Conservation (phyloP, 2,797 vertebrate species). For the Enoplosus armatus region DNA sequence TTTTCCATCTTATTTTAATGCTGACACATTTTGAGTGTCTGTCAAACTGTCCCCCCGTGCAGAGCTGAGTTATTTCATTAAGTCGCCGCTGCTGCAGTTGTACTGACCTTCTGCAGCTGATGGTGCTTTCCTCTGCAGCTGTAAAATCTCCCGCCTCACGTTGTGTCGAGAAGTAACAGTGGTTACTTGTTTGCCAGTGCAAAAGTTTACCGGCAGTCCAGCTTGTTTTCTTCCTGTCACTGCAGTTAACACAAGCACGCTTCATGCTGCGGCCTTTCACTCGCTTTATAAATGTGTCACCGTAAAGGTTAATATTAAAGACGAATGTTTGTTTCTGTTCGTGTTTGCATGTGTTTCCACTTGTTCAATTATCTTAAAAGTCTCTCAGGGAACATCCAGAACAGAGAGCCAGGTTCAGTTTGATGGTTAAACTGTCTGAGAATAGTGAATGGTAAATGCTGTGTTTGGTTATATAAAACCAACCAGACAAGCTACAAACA, state of each 20-base stretch:
- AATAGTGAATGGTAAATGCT: too few species aligned
- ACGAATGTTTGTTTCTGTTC: conserved; percentile 25
- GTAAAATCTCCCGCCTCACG: fast-evolving
- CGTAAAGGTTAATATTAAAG: conserved; percentile 49
- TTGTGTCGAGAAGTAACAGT: background rate
- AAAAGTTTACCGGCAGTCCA: conserved; percentile 20
- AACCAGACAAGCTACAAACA: too few species aligned
- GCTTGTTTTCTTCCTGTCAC: conserved; percentile 2
- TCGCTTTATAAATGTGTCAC: conserved; percentile 8
- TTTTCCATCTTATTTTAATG: background rate
- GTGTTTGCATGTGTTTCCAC: background rate
- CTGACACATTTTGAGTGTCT: background rate
- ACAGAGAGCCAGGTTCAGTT: too few species aligned
- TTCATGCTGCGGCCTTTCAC: background rate
- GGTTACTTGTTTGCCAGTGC: background rate
- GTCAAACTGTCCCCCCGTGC: background rate
- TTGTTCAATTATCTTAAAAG: background rate
- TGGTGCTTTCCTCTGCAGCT: background rate
- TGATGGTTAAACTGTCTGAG: too few species aligned
- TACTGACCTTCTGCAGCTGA: background rate
- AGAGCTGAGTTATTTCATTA: background rate
- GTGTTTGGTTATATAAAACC: too few species aligned
- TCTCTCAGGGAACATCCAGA: background rate
- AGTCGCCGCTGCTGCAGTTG: too few species aligned
- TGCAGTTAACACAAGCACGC: background rate